Evolutionary conservation across 1,140 invertebrate genomes (phyloP).

Genomic region (Drosophila takahashii): DNA sequence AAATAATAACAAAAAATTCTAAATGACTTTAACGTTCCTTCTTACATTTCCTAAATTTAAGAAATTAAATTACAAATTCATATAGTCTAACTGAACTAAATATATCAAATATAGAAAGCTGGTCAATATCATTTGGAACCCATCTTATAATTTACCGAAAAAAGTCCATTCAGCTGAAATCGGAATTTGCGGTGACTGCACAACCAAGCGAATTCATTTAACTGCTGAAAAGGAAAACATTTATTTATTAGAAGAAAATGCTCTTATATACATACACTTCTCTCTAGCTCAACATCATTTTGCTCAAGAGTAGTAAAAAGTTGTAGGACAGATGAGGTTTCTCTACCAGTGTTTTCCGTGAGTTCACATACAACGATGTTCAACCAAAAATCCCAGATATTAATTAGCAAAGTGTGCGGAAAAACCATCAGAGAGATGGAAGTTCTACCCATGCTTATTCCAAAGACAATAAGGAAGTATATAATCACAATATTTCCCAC

Average conservation of each 20-base stretch:
- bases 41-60: too few relatives aligned
- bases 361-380: background rate
- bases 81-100: too few relatives aligned
- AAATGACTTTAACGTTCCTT: too few relatives aligned
- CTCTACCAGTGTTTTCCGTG: background rate
- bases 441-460: background rate
- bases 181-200: background rate
- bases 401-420: constrained; percentile 12
- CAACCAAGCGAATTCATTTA: background rate
- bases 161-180: background rate
- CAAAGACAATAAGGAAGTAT: constrained; percentile 40
- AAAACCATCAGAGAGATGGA: background rate
- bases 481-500: constrained; percentile 43
- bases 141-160: background rate
- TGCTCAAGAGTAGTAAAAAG: background rate
- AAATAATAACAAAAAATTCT: too few relatives aligned
- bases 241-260: too few relatives aligned
- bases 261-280: background rate
- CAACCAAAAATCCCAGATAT: constrained; percentile 25
- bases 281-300: background rate
- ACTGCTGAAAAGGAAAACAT: too few relatives aligned
- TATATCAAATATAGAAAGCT: too few relatives aligned
- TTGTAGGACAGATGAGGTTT: background rate
- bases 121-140: background rate
- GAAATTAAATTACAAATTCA: too few relatives aligned